Evolutionary conservation across 2,797 vertebrate genomes (phyloP).

Genomic region (Leuciscus waleckii): DNA sequence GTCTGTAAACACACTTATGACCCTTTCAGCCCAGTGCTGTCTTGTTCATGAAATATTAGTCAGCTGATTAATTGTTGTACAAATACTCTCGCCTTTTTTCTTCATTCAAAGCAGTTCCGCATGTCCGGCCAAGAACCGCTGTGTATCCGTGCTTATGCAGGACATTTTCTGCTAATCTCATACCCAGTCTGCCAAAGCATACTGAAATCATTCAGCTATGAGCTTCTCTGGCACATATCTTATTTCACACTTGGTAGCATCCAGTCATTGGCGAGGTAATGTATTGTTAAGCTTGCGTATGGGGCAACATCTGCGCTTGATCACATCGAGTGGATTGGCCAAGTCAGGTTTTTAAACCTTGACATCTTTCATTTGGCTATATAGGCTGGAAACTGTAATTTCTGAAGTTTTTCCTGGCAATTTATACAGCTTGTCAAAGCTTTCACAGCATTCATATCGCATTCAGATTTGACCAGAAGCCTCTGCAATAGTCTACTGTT

Average conservation of each 20-base stretch:
- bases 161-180: constrained; percentile 23
- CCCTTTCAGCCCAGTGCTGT: neutral
- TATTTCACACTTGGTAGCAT: constrained; percentile 34
- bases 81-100: constrained; percentile 14
- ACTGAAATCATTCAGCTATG: constrained; percentile 27
- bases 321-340: neutral
- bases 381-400: neutral
- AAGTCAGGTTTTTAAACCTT: constrained; percentile 23
- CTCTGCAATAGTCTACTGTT: neutral
- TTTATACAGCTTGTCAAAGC: neutral
- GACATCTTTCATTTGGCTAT: constrained; percentile 22
- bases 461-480: neutral
- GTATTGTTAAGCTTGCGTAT: constrained; percentile 17
- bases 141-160: constrained; percentile 6
- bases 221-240: constrained; percentile 26
- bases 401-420: neutral
- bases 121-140: neutral
- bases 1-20: constrained; percentile 40
- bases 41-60: constrained; percentile 2
- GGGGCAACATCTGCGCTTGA: constrained; percentile 16
- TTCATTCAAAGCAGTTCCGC: constrained; percentile 3
- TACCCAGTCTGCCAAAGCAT: constrained; percentile 18
- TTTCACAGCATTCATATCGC: neutral
- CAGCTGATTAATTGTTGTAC: constrained; percentile 13
- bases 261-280: constrained; percentile 34